Evolutionary conservation across 30 jellyfish, hydroid and myxozoan genomes (phyloP).

Genomic region (Haliclystus octoradiatus): DNA sequence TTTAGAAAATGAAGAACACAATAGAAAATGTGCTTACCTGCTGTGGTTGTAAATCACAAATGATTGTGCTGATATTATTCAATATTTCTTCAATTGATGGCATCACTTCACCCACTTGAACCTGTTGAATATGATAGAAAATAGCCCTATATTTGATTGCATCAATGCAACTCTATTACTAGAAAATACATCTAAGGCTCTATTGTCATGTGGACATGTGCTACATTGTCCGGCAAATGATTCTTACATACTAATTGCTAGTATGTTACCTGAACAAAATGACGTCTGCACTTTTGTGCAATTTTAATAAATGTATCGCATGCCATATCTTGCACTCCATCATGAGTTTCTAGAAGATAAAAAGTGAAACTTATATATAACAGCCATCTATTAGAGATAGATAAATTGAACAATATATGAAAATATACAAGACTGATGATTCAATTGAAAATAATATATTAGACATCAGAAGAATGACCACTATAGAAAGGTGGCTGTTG

Average conservation of each 20-base stretch:
- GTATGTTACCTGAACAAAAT: conserved; percentile 71
- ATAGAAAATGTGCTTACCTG: too few relatives aligned
- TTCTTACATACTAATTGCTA: background rate
- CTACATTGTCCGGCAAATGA: background rate
- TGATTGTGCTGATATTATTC: conserved; percentile 88
- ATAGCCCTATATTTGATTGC: too few relatives aligned
- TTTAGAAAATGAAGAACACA: too few relatives aligned
- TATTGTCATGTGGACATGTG: background rate
- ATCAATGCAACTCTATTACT: background rate
- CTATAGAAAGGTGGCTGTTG: too few relatives aligned
- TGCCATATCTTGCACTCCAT: conserved; percentile 99
- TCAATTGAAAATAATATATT: too few relatives aligned
- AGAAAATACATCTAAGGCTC: background rate
- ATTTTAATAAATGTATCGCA: conserved; percentile 95
- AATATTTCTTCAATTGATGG: conserved; percentile 93
- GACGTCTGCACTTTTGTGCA: conserved; percentile 92
- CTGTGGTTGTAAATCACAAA: conserved; percentile 96
- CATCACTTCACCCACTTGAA: conserved; percentile 97
- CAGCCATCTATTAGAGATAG: too few relatives aligned
- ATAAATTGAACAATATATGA: too few relatives aligned
- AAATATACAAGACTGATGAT: too few relatives aligned
- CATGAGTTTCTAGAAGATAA: conserved; percentile 83
- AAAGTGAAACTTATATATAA: too few relatives aligned
- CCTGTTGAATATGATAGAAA: conserved; percentile 46
- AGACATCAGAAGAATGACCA: too few relatives aligned